Evolutionary conservation across 1,140 invertebrate species (phyloP), one percentile per base, ranked within the genome.

Genomic region (Scaptodrosophila lebanonensis): DNA sequence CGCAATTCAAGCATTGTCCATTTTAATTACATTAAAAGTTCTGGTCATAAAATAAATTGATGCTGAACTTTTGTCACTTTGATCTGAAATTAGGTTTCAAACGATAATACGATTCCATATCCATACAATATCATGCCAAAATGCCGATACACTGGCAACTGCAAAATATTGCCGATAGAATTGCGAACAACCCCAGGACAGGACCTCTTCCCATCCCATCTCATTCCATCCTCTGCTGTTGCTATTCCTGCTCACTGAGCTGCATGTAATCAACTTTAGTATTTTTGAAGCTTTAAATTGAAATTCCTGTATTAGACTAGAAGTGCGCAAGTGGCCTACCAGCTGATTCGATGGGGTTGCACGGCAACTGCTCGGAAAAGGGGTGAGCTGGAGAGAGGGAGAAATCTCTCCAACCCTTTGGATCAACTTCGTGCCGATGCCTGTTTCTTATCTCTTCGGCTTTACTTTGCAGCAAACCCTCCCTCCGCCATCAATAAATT

Each of bases 21-120:
- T 65, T 77, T 77, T 77, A 77, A 77, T 77, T 77, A 79, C 73
- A 79, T 77, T 77, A 73, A 66, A 77, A 77, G 70, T 72, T 30
- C 58, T 68, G 36, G 63, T 72, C 73, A 72, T 77, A 62, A 76
- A 70, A 76, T 76, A 76, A 76, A 76, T 76, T 76, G 66, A 54
- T 64, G 67, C 48, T 52, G 52, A 77, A 77, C 73, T 77, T 77
- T 61, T 79, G 73, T 73, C 73, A 77, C 73, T 77, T 77, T 77
- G 73, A 77, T 77, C 73, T 35, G 44, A 47, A 45, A 77, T 73
- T 67, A 53, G 79, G 69, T 79, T 79, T 64, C 35, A 64, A 56
- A 66, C 62, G 64, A 47, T 77, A 66, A 70, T 70, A 71, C 70
- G 71, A 56, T n/a, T n/a, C n/a, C n/a, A n/a, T n/a, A n/a, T n/a